Evolutionary conservation across 1,140 invertebrate species (phyloP).

Genomic region (Pogonomyrmex californicus): DNA sequence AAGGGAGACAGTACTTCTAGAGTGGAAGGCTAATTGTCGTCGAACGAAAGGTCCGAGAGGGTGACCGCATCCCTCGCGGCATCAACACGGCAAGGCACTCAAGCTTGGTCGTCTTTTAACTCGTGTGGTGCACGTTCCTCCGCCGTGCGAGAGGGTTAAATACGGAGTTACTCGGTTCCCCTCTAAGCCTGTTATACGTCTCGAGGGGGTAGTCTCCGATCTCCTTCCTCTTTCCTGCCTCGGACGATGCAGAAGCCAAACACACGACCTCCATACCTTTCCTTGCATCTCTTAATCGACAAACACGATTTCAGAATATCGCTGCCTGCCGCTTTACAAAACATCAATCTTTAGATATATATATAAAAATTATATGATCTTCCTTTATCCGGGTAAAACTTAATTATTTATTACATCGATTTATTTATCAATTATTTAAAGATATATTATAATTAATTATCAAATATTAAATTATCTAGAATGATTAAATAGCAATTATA

Average conservation of each 20-base stretch:
- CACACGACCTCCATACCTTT: slow-evolving; percentile 69
- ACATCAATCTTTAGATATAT: background rate
- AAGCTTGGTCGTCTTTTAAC: slow-evolving; percentile 85
- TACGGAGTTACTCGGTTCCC: slow-evolving; percentile 73
- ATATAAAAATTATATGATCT: background rate
- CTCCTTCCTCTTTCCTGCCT: slow-evolving; percentile 74
- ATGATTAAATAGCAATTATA: background rate
- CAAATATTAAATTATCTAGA: background rate
- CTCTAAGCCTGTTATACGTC: slow-evolving; percentile 79
- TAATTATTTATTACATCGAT: background rate
- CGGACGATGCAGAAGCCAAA: slow-evolving; percentile 72
- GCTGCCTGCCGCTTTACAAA: background rate
- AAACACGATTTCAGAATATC: slow-evolving; percentile 63
- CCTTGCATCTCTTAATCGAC: slow-evolving; percentile 60
- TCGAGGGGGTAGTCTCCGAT: slow-evolving; percentile 69
- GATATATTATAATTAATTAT: no score
- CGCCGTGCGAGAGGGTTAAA: slow-evolving; percentile 78
- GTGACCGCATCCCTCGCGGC: slow-evolving; percentile 76
- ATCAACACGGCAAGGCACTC: slow-evolving; percentile 85
- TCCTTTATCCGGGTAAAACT: background rate
- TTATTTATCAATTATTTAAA: no score
- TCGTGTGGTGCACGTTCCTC: slow-evolving; percentile 77
- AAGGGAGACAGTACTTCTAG: slow-evolving; percentile 71
- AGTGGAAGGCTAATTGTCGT: slow-evolving; percentile 79
- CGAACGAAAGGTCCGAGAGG: slow-evolving; percentile 79